phyloP scores from a whole-genome alignment of 2,888 invertebrate species.

The Spisula solida region DNA sequence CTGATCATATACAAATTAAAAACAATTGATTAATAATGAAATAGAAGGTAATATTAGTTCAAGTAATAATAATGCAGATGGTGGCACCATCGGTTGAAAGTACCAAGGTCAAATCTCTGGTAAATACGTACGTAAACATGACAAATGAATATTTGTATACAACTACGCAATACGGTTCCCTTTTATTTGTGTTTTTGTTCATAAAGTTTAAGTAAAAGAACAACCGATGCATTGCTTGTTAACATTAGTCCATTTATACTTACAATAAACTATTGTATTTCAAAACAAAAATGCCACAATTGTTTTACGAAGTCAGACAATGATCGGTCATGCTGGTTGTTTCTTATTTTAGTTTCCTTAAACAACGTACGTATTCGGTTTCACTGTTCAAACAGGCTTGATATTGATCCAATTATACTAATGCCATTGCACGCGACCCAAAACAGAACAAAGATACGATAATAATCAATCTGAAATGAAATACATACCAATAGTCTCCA shows the following conservation, averaged over 20 bases:
- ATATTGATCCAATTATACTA: slow-evolving; percentile 44
- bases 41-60: no score
- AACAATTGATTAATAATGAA: no score
- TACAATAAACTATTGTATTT: slow-evolving; percentile 63
- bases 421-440: slow-evolving; percentile 51
- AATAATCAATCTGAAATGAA: slow-evolving; percentile 51
- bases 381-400: slow-evolving; percentile 42
- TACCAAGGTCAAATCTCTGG: no score
- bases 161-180: background rate
- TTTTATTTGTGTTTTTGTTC: background rate
- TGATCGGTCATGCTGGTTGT: slow-evolving; percentile 61
- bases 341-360: slow-evolving; percentile 48
- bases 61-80: no score
- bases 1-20: no score
- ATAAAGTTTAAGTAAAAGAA: background rate
- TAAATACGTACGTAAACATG: background rate
- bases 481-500: slow-evolving; percentile 27
- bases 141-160: background rate
- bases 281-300: slow-evolving; percentile 60
- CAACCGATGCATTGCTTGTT: slow-evolving; percentile 33
- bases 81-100: no score
- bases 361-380: slow-evolving; percentile 45
- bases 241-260: slow-evolving; percentile 50
- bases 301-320: slow-evolving; percentile 62
- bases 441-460: slow-evolving; percentile 33